These are phyloP conservation scores for Ophioninae sp. DNA, from an alignment of 2,888 invertebrate genomes.

Conservation along the genomic window DNA sequence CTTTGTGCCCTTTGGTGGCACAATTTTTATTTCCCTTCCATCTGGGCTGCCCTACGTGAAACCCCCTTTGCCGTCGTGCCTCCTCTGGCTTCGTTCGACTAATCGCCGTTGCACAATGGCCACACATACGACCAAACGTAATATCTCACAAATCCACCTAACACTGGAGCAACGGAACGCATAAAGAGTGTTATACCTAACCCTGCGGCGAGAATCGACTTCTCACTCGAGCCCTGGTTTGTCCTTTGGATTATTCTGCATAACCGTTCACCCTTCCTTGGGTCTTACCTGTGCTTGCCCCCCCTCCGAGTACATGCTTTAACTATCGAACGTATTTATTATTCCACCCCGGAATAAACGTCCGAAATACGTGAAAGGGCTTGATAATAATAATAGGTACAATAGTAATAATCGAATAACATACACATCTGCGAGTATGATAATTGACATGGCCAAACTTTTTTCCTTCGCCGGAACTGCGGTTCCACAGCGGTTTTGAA, in stretches of 20 bases:
- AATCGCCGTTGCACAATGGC: conserved; percentile 54
- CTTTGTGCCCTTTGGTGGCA: conserved; percentile 14
- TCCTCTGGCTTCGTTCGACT: conserved; percentile 56
- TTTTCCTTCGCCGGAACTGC: not conserved
- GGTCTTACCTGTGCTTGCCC: not conserved
- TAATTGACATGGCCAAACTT: not conserved
- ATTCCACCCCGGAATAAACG: conserved; percentile 26
- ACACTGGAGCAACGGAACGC: conserved; percentile 22
- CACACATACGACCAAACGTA: conserved; percentile 22
- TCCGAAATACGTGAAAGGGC: conserved; percentile 2
- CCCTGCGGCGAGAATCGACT: conserved; percentile 59
- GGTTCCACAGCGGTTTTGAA: conserved; percentile 1
- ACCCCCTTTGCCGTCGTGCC: conserved; percentile 38
- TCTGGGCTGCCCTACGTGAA: conserved; percentile 31
- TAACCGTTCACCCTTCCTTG: conserved; percentile 28
- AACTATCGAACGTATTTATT: conserved; percentile 44
- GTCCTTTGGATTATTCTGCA: conserved; percentile 5
- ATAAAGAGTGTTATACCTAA: conserved; percentile 46
- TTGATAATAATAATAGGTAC: conserved; percentile 11
- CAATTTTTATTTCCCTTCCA: conserved; percentile 43
- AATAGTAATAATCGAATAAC: conserved; percentile 1
- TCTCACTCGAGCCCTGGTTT: conserved; percentile 35
- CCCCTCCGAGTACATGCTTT: conserved; percentile 11
- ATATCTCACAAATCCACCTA: conserved; percentile 48
- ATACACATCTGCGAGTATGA: not conserved